These are phyloP conservation scores for Anguilla rostrata DNA, from an alignment of 2,113 vertebrate genomes.

Conservation along the genomic window DNA sequence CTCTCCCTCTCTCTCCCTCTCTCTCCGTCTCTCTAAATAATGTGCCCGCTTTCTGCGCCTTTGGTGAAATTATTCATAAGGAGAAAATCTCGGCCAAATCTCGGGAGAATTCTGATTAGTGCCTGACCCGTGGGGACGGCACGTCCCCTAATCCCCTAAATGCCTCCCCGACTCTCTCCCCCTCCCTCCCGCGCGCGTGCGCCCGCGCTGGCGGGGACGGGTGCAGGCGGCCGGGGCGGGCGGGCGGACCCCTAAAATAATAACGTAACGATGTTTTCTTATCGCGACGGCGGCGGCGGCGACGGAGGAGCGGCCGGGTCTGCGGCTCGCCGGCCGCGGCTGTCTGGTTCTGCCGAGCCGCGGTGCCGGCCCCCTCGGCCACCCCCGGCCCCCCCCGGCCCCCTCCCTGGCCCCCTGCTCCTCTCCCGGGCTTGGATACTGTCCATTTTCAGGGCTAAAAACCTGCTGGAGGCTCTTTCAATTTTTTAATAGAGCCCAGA, in stretches of 20 bases:
- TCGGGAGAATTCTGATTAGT: constrained; percentile 94
- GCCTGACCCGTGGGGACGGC: constrained; percentile 88
- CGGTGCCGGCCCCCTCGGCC: constrained; percentile 23
- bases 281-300: no score
- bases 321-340: constrained; percentile 30
- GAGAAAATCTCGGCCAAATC: constrained; percentile 88
- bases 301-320: constrained; percentile 70
- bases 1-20: constrained; percentile 46
- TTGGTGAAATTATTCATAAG: constrained; percentile 96
- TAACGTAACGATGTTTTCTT: constrained; percentile 83
- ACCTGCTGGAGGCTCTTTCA: constrained; percentile 58
- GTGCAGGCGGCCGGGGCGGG: constrained; percentile 44
- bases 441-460: constrained; percentile 59
- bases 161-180: constrained; percentile 83
- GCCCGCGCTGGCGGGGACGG: constrained; percentile 34
- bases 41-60: constrained; percentile 83
- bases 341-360: neutral
- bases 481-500: constrained; percentile 62
- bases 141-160: constrained; percentile 88
- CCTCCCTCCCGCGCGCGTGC: no score
- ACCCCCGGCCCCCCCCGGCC: neutral
- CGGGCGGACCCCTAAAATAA: constrained; percentile 82
- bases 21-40: constrained; percentile 84
- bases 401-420: no score
- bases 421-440: constrained; percentile 48